Evolutionary conservation across 2,797 vertebrate genomes (phyloP).

Genomic region (Amblyopsis hoosieri): DNA sequence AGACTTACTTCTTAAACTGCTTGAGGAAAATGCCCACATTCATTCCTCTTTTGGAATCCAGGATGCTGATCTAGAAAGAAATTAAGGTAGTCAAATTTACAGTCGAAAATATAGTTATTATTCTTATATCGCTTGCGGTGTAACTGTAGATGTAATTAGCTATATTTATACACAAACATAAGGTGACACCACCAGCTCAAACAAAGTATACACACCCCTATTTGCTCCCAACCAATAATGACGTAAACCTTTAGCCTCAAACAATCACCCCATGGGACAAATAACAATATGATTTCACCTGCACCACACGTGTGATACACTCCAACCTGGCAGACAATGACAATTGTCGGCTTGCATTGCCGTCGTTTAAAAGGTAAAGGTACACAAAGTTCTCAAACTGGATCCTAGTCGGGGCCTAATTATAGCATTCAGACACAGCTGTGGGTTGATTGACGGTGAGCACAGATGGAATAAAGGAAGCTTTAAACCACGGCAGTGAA

Average conservation of each 20-base stretch:
- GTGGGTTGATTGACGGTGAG: conserved; percentile 8
- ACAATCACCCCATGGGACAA: conserved; percentile 22
- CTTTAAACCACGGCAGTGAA: background rate
- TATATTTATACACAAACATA: background rate
- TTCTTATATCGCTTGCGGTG: background rate
- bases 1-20: conserved; percentile 96
- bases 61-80: conserved; percentile 86
- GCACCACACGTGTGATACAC: conserved; percentile 26
- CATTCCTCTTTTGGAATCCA: conserved; percentile 97
- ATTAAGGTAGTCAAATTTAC: conserved; percentile 4
- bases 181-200: background rate
- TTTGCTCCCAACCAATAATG: background rate
- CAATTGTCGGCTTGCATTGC: conserved; percentile 1
- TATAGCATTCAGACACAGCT: conserved; percentile 27
- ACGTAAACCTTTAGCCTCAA: conserved; percentile 1
- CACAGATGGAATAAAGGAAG: background rate
- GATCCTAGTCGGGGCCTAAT: conserved; percentile 27
- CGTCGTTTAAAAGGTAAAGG: conserved; percentile 30
- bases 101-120: too few species aligned
- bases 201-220: background rate
- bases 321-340: conserved; percentile 38
- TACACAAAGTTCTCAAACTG: conserved; percentile 36
- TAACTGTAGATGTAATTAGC: background rate
- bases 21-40: conserved; percentile 98
- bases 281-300: conserved; percentile 45